Conservation (phyloP, 2,888 invertebrate genomes). For the Heliconius hortense region DNA sequence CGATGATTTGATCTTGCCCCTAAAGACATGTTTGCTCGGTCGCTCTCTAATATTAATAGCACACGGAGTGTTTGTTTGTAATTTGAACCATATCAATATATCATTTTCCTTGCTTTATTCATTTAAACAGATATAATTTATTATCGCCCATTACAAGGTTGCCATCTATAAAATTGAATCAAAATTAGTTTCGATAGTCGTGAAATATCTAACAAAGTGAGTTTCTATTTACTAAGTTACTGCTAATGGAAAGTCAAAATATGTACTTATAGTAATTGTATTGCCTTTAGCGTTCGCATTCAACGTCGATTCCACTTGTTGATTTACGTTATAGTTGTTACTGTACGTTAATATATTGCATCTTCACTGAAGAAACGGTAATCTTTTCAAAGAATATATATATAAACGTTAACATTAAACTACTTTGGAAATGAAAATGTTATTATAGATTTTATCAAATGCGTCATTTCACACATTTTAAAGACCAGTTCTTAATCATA, state of each 20-base stretch:
- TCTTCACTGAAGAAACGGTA: conserved; percentile 28
- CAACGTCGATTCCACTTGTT: conserved; percentile 51
- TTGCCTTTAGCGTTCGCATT: conserved; percentile 55
- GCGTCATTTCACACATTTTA: not conserved
- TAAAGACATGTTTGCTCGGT: conserved; percentile 50
- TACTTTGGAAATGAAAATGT: not conserved
- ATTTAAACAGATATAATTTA: conserved; percentile 16
- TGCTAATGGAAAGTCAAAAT: conserved; percentile 70
- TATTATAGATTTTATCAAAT: not conserved
- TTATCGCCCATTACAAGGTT: conserved; percentile 14
- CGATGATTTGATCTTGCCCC: conserved; percentile 57
- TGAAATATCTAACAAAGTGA: conserved; percentile 40
- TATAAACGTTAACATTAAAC: not conserved
- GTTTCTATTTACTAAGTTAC: conserved; percentile 63
- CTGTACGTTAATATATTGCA: conserved; percentile 42
- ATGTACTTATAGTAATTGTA: conserved; percentile 61
- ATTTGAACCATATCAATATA: conserved; percentile 2
- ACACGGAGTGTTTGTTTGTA: conserved; percentile 9
- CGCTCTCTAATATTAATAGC: conserved; percentile 18
- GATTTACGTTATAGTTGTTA: conserved; percentile 46
- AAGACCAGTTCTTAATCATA: not conserved
- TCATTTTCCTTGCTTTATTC: not conserved
- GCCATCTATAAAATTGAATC: conserved; percentile 13
- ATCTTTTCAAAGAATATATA: conserved; percentile 6
- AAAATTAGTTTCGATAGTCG: conserved; percentile 34